Base-by-base conservation (phyloP, 2,888 invertebrate species). In the Isotomurus palustris region DNA sequence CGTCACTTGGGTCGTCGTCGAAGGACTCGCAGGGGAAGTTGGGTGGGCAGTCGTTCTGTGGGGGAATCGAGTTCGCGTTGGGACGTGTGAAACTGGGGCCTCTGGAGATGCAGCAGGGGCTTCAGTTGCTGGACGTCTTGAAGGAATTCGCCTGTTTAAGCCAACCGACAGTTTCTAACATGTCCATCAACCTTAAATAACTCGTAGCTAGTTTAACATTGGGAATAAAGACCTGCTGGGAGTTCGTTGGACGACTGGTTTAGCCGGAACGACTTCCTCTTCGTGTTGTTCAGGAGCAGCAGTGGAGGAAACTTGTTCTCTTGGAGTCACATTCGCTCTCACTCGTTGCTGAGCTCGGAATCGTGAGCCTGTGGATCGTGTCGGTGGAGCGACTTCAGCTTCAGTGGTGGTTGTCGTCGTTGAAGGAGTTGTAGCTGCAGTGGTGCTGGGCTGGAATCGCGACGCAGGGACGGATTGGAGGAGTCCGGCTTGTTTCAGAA, bases 401-500 rank as follows among this genome's bases (percentile, higher is more conserved):
- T 55, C 56, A 32, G 35, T 35, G 19, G 59, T 58, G 5, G 58
- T 56, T 3, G 64, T 59, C 2, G 64, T 57, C 2, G 61, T 51
- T 12, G 57, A 28, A 17, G 60, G 29, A 19, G 58, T 51, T 14
- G 56, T 51, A 17, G 41, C 5, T 25, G 32, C 17, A 8, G 22
- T n/a, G 25, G 8, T 14, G 10, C 40, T 24, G 19, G 22, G 50
- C 17, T 62, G 58, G 12, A 62, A 35, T 28, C 56, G 56, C 2
- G 65, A 62, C 8, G 60, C 65, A 22, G 65, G 62, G 17, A 66
- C 65, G 17, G 62, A 47, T 52, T 67, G 62, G 24, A 64, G 45
- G 14, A 69, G 43, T 22, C 51, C 57, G 14, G 67, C 66, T 50
- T 65, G 64, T 44, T 70, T 70, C 36, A 70, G 44, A 14, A 70